phyloP scores from a whole-genome alignment of 2,113 vertebrate genomes.

The Mirounga angustirostris region DNA sequence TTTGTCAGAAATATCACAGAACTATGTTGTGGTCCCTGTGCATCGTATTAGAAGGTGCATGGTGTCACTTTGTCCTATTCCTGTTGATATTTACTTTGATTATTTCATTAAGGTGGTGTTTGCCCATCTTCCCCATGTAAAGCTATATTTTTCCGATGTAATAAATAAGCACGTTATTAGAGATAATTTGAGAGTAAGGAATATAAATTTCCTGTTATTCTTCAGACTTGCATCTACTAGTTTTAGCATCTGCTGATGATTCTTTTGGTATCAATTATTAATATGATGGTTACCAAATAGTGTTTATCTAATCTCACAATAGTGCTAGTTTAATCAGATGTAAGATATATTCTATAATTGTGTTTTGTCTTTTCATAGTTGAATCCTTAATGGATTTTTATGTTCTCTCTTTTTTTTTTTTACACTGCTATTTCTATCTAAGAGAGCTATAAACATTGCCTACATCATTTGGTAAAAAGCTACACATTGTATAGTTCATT shows the following conservation, averaged over 20 bases:
- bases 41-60: rapidly evolving
- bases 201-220: neutral
- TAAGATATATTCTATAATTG: slow-evolving; percentile 17
- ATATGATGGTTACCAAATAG: neutral
- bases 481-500: slow-evolving; percentile 31
- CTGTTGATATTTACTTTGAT: neutral
- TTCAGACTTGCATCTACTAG: neutral
- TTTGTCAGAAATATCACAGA: neutral
- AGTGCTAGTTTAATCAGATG: slow-evolving; percentile 42
- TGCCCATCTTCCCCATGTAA: neutral
- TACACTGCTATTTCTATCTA: neutral
- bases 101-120: neutral
- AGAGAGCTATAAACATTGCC: slow-evolving; percentile 35
- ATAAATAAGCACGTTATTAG: neutral
- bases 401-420: neutral
- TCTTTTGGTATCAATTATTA: slow-evolving; percentile 32
- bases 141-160: neutral
- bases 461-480: slow-evolving; percentile 37
- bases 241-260: slow-evolving; percentile 27
- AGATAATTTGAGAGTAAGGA: neutral
- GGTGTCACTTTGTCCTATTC: neutral
- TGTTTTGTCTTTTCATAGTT: slow-evolving; percentile 41
- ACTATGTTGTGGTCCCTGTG: neutral
- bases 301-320: neutral
- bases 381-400: slow-evolving; percentile 47